Base-by-base conservation (phyloP, 2,113 vertebrate genomes). In the Mugil cephalus region DNA sequence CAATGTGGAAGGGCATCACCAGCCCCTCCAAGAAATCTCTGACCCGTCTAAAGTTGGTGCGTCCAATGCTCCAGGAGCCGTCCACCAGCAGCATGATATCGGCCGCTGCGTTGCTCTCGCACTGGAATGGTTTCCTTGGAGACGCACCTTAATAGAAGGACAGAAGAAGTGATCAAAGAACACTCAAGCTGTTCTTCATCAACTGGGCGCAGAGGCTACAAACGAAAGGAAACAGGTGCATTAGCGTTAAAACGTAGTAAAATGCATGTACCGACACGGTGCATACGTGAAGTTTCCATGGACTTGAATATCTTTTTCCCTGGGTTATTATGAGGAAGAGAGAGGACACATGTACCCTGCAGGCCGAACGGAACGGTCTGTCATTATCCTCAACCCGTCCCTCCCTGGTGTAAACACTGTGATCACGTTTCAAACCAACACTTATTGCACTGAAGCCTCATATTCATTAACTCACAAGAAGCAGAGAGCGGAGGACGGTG, bases 61-160 rank as follows among this genome's bases (percentile, higher is more conserved):
- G 95, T 10, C 98, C 96, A 0, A 98, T 96, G 75, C 97, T 99
- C 98, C 97, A 98, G 38, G 98, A 99, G 2, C 97, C 96, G 1
- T 98, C 97, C 79, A 99, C 96, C 6, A 99, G 85, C 64, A 99
- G 74, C 74, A 97, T 2, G 0, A 98, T 75, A 52, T 99, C 97
- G 0, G 84, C 91, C 0, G 90, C 84, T 0, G 82, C 92, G 0
- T 92, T 74, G 0, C 93, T 90, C 17, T 93, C 86, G 19, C 97
- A 98, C 36, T 87, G 88, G 15, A 96, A 96, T 3, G 90, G 89
- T 67, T 93, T 90, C 30, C 90, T 83, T 2, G 88, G 83, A 39
- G 89, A 87, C 15, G 46, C 85, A 64, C 82, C 63, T 94, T 34
- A 1, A 77, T 19, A 48, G 52, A 73, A 50, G 6, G n/a, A 71